Base-by-base conservation (phyloP, 2,797 vertebrate genomes). In the Cottoperca gobio region DNA sequence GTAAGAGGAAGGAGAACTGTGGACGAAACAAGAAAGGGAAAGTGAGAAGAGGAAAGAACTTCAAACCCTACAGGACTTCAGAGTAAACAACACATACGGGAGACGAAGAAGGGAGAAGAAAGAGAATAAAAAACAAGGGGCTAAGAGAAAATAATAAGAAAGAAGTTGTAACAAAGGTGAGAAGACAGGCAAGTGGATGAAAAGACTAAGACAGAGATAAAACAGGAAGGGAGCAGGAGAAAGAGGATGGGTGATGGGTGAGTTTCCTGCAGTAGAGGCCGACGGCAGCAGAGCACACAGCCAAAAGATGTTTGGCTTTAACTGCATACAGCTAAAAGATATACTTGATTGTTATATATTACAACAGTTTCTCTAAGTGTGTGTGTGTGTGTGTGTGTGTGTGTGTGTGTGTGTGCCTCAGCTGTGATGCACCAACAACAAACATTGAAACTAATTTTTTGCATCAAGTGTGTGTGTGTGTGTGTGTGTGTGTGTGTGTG, bases 201-300 rank as follows among this genome's bases (percentile, higher is more conserved):
- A 57, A 70, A 55, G 52, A 70, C 10, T 63, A 60, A 23, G 21
- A 4, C 42, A 76, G 52, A 55, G 13, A 55, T 50, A 23, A 16
- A 59, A 48, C 37, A 75, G 37, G 35, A 74, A 46, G 45, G 64
- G 60, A 37, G 35, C 46, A 58, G 68, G n/a, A 55, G 46, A 59
- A 73, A 35, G 45, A 46, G 52, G 48, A 31, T 54, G 60, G n/a
- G 28, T 40, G 54, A 68, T 59, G 49, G n/a, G n/a, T n/a, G n/a
- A 60, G 76, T 65, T 72, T 79, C 66, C 70, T 53, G 33, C 61
- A 31, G 54, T 12, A 49, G 53, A 60, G 48, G 45, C 37, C 46
- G 59, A 53, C 79, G 79, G 77, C 73, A 86, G 73, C 24, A 21
- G n/a, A 82, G 52, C 79, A 57, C 62, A 63, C 70, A 70, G 24